Conservation (phyloP, 2,113 vertebrate genomes). For the Ranitomeya imitator region DNA sequence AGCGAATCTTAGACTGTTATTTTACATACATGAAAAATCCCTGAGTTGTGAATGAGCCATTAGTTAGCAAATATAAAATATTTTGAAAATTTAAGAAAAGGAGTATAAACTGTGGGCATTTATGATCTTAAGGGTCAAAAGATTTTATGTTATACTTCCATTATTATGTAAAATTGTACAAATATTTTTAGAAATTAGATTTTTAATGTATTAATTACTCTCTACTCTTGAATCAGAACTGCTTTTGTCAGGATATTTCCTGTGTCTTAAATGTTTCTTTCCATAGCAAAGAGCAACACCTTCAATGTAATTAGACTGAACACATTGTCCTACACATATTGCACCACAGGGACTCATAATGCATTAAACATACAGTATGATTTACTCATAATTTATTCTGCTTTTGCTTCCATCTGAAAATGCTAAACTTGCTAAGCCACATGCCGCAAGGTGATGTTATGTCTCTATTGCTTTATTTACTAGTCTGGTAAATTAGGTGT, state of each 20-base stretch:
- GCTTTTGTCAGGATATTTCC: not conserved
- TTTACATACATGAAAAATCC: too few species aligned
- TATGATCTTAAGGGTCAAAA: too few species aligned
- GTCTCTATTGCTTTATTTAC: constrained; percentile 68
- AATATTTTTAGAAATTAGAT: too few species aligned
- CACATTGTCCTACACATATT: constrained; percentile 57
- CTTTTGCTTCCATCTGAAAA: constrained; percentile 66
- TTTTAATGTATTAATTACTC: too few species aligned
- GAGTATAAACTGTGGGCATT: too few species aligned
- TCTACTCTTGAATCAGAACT: too few species aligned
- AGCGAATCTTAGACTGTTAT: too few species aligned
- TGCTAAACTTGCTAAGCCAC: constrained; percentile 68
- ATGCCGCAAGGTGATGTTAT: constrained; percentile 68
- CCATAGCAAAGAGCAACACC: not conserved
- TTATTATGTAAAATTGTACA: too few species aligned
- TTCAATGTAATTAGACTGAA: constrained; percentile 62
- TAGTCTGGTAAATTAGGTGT: constrained; percentile 72
- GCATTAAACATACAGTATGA: constrained; percentile 48
- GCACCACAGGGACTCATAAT: constrained; percentile 15
- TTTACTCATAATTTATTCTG: constrained; percentile 66
- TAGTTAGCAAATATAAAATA: too few species aligned
- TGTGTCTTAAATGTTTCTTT: not conserved
- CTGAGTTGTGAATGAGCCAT: too few species aligned
- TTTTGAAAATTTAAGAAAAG: too few species aligned
- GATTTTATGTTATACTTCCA: too few species aligned